These are phyloP conservation scores for Strongylocentrotus purpuratus DNA, from an alignment of 35 echinoderm and acorn worm genomes.

Conservation along the genomic window DNA sequence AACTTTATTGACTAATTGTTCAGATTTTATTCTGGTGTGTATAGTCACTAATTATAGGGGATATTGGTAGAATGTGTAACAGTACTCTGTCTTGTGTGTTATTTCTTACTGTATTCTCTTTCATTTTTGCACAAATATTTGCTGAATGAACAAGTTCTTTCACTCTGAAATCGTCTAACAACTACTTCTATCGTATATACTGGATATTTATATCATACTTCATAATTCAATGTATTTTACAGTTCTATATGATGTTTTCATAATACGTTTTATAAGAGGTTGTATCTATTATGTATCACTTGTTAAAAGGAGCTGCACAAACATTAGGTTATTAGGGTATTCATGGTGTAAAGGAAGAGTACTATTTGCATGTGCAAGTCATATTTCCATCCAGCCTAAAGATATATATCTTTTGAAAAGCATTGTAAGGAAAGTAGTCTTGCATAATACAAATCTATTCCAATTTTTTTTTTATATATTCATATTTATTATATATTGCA, in stretches of 20 bases:
- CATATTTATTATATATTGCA: too few species aligned
- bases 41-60: neutral
- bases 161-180: neutral
- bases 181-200: neutral
- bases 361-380: neutral
- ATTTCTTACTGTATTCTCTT: neutral
- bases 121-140: neutral
- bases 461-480: neutral
- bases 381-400: neutral
- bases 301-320: neutral
- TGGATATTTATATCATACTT: neutral
- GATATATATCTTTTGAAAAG: too few species aligned
- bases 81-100: neutral
- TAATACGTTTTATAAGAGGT: neutral
- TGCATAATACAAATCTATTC: neutral
- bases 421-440: too few species aligned
- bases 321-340: neutral
- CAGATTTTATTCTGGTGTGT: too few species aligned
- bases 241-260: neutral
- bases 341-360: neutral
- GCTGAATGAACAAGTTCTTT: neutral
- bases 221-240: neutral
- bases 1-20: too few species aligned
- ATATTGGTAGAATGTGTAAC: neutral
- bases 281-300: neutral